Evolutionary conservation across 2,888 invertebrate genomes (phyloP).

Genomic region (Chalcis sispes): DNA sequence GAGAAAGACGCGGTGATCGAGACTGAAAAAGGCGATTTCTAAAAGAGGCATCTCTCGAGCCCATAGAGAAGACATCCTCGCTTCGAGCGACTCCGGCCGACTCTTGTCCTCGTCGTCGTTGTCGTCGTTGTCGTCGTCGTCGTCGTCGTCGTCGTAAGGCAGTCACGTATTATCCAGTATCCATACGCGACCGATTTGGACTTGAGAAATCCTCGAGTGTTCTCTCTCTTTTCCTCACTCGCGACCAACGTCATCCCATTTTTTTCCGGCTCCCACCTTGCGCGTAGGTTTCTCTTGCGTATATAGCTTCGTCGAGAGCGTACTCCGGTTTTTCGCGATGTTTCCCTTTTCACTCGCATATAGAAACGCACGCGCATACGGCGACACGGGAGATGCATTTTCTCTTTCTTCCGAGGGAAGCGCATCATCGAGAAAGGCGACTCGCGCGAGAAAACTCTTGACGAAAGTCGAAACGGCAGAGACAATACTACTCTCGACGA

Average conservation of each 20-base stretch:
- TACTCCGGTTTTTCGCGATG: conserved; percentile 21
- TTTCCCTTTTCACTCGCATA: conserved; percentile 37
- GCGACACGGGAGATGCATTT: conserved; percentile 13
- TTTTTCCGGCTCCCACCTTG: conserved; percentile 12
- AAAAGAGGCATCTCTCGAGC: conserved; percentile 19
- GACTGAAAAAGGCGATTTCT: conserved; percentile 43
- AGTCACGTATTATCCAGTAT: conserved; percentile 19
- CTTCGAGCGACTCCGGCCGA: not conserved
- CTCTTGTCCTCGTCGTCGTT: not conserved
- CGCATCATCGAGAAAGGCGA: not conserved
- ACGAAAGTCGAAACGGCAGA: not conserved
- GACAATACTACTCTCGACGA: conserved; percentile 36
- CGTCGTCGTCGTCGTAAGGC: conserved; percentile 9
- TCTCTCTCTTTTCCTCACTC: not conserved
- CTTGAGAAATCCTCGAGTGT: conserved; percentile 10
- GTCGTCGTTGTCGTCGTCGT: not conserved
- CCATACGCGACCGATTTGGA: conserved; percentile 40
- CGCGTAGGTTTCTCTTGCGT: not conserved
- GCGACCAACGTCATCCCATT: not conserved
- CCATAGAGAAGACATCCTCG: too few species aligned
- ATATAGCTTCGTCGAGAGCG: not conserved
- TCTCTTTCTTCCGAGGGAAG: conserved; percentile 27
- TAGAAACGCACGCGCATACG: not conserved
- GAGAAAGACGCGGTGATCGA: not conserved
- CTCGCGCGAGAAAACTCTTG: not conserved